phyloP scores from a whole-genome alignment of 2,888 invertebrate species.

The Steinernema hermaphroditum region DNA sequence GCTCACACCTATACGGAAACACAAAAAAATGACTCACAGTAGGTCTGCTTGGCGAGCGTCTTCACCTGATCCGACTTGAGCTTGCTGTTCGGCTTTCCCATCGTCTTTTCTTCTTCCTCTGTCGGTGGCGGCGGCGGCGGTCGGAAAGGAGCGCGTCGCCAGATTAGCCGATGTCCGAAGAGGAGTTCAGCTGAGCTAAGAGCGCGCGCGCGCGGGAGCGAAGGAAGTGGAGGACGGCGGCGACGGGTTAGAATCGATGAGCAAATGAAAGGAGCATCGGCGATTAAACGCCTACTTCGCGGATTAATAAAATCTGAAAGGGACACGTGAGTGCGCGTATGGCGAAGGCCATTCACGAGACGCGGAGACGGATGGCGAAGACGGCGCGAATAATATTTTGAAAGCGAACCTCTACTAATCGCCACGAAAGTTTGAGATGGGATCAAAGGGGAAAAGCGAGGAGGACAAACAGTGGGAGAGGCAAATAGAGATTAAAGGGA shows the following conservation, averaged over 20 bases:
- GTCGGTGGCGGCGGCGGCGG: background rate
- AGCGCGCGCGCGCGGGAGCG: background rate
- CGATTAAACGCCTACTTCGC: slow-evolving; percentile 18
- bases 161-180: slow-evolving; percentile 15
- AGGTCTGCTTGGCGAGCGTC: slow-evolving; percentile 85
- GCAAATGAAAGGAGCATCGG: slow-evolving; percentile 17
- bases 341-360: background rate
- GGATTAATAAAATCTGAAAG: slow-evolving; percentile 22
- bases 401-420: background rate
- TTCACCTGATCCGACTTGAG: slow-evolving; percentile 92
- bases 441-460: background rate
- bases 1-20: slow-evolving; percentile 64
- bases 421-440: background rate
- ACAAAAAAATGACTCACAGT: slow-evolving; percentile 76
- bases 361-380: too few relatives aligned
- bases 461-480: background rate
- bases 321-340: background rate
- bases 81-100: slow-evolving; percentile 95
- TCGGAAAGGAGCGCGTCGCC: background rate
- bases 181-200: slow-evolving; percentile 1
- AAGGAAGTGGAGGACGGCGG: background rate
- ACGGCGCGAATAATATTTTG: background rate
- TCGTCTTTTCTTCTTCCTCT: slow-evolving; percentile 66
- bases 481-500: background rate
- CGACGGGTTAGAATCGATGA: background rate